Evolutionary conservation across 2,888 invertebrate genomes (phyloP).

Genomic region (Phorcus lineatus): DNA sequence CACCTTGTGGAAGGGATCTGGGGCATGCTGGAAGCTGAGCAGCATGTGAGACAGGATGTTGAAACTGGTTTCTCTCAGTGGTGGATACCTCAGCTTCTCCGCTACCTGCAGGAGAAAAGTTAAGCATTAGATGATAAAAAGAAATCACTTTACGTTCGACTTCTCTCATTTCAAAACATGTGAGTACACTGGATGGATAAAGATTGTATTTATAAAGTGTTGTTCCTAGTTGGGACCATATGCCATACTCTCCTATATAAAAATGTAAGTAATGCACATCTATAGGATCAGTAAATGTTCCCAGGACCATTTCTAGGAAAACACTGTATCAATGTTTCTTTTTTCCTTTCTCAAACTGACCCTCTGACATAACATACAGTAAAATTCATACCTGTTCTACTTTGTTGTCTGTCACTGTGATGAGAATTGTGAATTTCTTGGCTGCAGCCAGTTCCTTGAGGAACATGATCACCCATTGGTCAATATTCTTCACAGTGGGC

Average conservation of each 20-base stretch:
- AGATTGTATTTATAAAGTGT: background rate
- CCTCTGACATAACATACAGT: no score
- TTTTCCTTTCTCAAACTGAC: no score
- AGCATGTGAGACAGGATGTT: conserved; percentile 72
- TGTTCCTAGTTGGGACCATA: no score
- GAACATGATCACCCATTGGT: conserved; percentile 68
- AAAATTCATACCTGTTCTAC: conserved; percentile 61
- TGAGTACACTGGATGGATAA: background rate
- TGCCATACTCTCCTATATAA: no score
- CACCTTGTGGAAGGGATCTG: conserved; percentile 75
- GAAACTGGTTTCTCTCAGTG: conserved; percentile 60
- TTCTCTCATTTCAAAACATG: background rate
- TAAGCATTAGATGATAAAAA: background rate
- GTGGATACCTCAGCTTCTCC: conserved; percentile 59
- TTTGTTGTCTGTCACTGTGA: conserved; percentile 63
- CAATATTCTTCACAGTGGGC: conserved; percentile 65
- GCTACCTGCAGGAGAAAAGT: conserved; percentile 56
- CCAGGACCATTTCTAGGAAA: no score
- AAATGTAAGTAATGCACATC: background rate
- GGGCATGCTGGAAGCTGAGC: conserved; percentile 73
- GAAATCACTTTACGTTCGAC: background rate
- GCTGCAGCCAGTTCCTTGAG: conserved; percentile 62
- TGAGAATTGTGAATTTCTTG: conserved; percentile 65
- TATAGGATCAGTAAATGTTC: background rate
- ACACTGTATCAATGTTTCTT: no score